Evolutionary conservation across 2,797 vertebrate genomes (phyloP).

Genomic region (Pelochelys cantorii): DNA sequence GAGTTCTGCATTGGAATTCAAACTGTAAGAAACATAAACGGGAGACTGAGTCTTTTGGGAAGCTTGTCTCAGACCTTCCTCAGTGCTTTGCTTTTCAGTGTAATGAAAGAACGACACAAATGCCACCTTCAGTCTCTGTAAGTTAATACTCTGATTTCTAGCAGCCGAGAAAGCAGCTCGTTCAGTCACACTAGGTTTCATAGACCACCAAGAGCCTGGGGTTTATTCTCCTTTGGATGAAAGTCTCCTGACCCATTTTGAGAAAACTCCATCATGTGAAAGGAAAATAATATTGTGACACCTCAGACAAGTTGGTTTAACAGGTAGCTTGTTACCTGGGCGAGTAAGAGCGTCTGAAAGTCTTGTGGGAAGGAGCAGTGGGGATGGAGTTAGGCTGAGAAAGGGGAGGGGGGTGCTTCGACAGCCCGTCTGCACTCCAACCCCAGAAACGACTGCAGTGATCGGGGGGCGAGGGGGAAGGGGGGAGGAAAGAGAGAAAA

Average conservation of each 20-base stretch:
- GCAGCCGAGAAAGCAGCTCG: background rate
- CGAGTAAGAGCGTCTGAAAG: conserved; percentile 95
- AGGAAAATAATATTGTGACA: conserved; percentile 85
- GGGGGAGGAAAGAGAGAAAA: conserved; percentile 70
- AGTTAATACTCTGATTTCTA: background rate
- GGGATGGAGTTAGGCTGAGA: conserved; percentile 93
- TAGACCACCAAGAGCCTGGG: background rate
- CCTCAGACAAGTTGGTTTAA: conserved; percentile 79
- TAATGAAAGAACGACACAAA: background rate
- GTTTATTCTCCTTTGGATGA: background rate
- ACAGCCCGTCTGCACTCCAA: conserved; percentile 96
- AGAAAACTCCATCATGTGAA: conserved; percentile 23
- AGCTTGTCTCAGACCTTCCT: background rate
- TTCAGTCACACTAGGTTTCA: background rate
- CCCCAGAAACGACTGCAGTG: conserved; percentile 96
- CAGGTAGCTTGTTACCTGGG: conserved; percentile 93
- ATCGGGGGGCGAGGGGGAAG: conserved; percentile 76
- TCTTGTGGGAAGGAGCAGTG: conserved; percentile 93
- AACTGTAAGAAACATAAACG: background rate
- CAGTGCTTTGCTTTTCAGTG: background rate
- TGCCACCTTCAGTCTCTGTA: background rate
- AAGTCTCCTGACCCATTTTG: background rate
- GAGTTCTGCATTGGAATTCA: conserved; percentile 52
- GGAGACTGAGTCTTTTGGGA: background rate
- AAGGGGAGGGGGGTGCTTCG: conserved; percentile 93